A percentile compares a stretch with the other conserved stretches of the same genome.
These are phyloP conservation scores for Lycodopsis pacificus DNA, from an alignment of 2,797 vertebrate species.

Conservation along the genomic window DNA sequence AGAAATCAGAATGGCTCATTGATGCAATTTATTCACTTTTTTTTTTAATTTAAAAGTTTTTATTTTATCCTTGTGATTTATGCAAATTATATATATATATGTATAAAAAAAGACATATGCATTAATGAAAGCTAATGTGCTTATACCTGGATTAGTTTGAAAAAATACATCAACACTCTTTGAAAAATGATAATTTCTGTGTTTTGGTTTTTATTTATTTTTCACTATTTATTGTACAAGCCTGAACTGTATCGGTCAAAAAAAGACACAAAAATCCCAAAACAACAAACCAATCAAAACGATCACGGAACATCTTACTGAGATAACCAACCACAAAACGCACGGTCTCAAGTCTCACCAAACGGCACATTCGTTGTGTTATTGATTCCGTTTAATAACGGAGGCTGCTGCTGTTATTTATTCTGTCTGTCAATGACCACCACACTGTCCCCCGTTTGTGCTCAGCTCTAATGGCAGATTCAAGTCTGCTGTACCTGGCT, in stretches of 20 bases:
- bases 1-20: constrained; percentile 8
- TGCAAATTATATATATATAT: constrained; percentile 36
- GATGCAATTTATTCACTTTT: constrained; percentile 11
- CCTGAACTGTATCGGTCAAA: constrained; percentile 80
- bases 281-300: constrained; percentile 81
- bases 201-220: constrained; percentile 76
- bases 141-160: constrained; percentile 44
- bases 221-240: constrained; percentile 82
- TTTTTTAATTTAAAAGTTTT: neutral
- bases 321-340: constrained; percentile 80
- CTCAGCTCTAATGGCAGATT: constrained; percentile 54
- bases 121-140: constrained; percentile 18
- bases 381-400: constrained; percentile 46
- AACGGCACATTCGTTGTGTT: constrained; percentile 66
- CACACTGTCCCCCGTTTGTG: constrained; percentile 36
- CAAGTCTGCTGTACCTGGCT: constrained; percentile 48
- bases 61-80: neutral
- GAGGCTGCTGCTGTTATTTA: constrained; percentile 28
- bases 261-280: constrained; percentile 80
- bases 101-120: constrained; percentile 21
- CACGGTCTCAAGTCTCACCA: constrained; percentile 72
- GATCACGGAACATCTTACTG: constrained; percentile 78
- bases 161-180: constrained; percentile 76
- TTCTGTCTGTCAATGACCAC: constrained; percentile 44
- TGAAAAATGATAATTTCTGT: constrained; percentile 72